phyloP scores from a whole-genome alignment of 1,140 invertebrate genomes.

The Aphidius ervi region DNA sequence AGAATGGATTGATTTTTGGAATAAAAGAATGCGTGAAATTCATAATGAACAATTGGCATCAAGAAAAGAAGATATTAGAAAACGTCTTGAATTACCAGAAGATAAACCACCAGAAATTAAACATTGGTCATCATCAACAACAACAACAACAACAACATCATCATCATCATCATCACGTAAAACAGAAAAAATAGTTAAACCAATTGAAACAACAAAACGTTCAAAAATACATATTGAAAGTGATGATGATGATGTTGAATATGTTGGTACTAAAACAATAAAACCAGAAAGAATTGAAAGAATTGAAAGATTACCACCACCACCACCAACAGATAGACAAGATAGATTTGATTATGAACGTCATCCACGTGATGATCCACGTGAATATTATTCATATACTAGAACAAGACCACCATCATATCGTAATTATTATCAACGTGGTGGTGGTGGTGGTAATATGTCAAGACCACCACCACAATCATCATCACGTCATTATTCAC shows the following conservation, averaged over 20 bases:
- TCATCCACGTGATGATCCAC: slow-evolving; percentile 13
- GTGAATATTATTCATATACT: slow-evolving; percentile 31
- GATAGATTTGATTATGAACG: background rate
- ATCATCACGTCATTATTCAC: slow-evolving; percentile 37
- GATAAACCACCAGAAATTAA: slow-evolving; percentile 41
- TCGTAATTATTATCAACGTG: slow-evolving; percentile 30
- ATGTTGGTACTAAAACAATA: slow-evolving; percentile 39
- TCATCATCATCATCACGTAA: slow-evolving; percentile 8
- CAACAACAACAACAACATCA: slow-evolving; percentile 21
- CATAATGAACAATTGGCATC: slow-evolving; percentile 63
- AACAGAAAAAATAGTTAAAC: slow-evolving; percentile 11
- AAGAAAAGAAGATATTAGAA: slow-evolving; percentile 57
- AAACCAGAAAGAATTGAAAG: slow-evolving; percentile 30
- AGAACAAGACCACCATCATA: slow-evolving; percentile 35
- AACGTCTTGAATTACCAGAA: slow-evolving; percentile 51
- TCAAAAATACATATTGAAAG: slow-evolving; percentile 38
- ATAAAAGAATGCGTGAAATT: slow-evolving; percentile 70
- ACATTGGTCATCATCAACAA: slow-evolving; percentile 17
- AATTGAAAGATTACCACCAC: slow-evolving; percentile 13
- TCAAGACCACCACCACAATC: slow-evolving; percentile 22
- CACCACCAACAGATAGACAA: slow-evolving; percentile 13
- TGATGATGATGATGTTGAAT: slow-evolving; percentile 51
- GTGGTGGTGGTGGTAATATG: slow-evolving; percentile 21
- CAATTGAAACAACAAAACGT: slow-evolving; percentile 29
- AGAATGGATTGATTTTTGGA: slow-evolving; percentile 83